Percentiles rank a stretch among this genome's conserved stretches.
Conservation (phyloP, 2,113 vertebrate genomes). For the Ictalurus furcatus region DNA sequence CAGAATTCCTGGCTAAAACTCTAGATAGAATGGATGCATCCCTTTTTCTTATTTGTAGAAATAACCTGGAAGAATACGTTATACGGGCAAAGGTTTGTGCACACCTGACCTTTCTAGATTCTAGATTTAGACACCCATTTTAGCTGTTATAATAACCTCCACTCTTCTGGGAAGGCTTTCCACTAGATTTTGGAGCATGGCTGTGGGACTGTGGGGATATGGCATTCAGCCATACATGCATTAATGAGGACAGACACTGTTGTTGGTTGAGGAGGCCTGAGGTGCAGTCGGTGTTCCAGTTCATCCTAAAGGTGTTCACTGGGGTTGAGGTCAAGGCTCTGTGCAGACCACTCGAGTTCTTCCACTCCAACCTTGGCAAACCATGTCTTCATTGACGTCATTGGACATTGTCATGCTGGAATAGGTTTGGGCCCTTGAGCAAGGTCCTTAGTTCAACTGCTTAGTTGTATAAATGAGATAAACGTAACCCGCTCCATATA, state of each 20-base stretch:
- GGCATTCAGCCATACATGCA: background rate
- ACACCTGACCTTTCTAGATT: background rate
- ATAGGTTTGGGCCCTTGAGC: background rate
- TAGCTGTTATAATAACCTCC: too few relatives aligned
- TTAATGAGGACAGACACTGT: background rate
- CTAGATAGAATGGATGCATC: background rate
- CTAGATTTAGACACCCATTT: background rate
- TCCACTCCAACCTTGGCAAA: background rate
- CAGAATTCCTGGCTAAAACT: constrained; percentile 1
- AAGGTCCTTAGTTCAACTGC: too few relatives aligned
- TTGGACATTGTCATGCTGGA: background rate
- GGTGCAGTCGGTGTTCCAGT: background rate
- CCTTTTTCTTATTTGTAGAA: background rate
- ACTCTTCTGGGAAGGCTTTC: background rate
- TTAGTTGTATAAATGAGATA: too few relatives aligned
- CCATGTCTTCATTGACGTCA: background rate
- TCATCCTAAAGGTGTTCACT: background rate
- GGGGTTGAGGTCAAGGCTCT: background rate
- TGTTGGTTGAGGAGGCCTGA: background rate
- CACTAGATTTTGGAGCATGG: background rate
- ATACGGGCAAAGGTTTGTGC: background rate
- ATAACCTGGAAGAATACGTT: background rate
- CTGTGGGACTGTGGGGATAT: background rate
- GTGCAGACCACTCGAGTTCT: background rate
- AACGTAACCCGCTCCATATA: too few relatives aligned